Conservation (phyloP, 2,113 vertebrate species). For the Saimiri boliviensis region DNA sequence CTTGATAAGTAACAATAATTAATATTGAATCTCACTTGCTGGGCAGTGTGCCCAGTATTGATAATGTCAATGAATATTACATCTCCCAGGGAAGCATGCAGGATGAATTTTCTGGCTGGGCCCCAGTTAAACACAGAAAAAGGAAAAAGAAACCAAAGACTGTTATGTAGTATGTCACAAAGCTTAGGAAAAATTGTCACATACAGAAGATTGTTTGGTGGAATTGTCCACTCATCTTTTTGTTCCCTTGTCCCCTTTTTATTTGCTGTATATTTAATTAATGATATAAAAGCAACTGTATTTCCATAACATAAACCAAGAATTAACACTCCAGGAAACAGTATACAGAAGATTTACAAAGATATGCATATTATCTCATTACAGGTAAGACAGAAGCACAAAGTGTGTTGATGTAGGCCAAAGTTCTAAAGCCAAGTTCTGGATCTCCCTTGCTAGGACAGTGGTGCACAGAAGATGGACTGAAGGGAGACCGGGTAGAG, state of each 20-base stretch:
- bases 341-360: background rate
- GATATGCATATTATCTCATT: background rate
- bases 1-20: conserved; percentile 56
- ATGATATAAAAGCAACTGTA: background rate
- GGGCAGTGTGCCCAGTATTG: conserved; percentile 47
- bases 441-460: too few relatives aligned
- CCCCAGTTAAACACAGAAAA: background rate
- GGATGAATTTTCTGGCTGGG: background rate
- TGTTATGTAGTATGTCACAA: background rate
- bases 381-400: background rate
- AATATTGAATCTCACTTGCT: conserved; percentile 54
- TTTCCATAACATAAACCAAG: background rate
- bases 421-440: background rate
- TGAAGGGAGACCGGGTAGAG: background rate
- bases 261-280: background rate
- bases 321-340: background rate
- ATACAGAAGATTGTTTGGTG: background rate
- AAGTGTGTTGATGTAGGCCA: background rate
- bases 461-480: fast-evolving
- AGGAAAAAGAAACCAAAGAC: background rate
- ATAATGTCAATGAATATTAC: conserved; percentile 65
- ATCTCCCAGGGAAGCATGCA: background rate
- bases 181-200: background rate
- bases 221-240: background rate
- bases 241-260: background rate